These are phyloP conservation scores for Thryonomys swinderianus DNA, from an alignment of 2,113 vertebrate genomes.

Conservation along the genomic window DNA sequence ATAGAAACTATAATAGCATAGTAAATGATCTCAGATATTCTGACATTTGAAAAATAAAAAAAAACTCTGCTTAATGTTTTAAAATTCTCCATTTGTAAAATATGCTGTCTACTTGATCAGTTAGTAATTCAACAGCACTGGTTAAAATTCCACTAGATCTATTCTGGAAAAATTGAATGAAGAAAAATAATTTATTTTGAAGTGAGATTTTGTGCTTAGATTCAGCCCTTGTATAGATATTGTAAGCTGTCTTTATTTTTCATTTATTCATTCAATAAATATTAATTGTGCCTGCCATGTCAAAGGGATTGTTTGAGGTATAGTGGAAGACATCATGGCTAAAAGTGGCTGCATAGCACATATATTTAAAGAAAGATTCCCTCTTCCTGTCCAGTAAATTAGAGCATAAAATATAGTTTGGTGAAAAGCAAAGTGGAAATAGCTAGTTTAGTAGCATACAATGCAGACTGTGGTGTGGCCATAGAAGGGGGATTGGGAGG, in stretches of 20 bases:
- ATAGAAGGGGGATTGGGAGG: background rate
- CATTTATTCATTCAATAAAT: background rate
- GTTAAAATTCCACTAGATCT: background rate
- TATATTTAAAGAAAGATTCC: background rate
- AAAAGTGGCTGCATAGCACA: background rate
- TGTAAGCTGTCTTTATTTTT: background rate
- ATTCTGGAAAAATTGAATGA: background rate
- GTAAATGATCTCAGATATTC: background rate
- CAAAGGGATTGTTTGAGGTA: background rate
- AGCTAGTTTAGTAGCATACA: background rate
- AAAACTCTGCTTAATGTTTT: background rate
- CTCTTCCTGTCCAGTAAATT: background rate
- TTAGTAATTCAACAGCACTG: background rate
- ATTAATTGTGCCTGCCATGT: background rate
- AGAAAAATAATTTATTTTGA: slow-evolving; percentile 35
- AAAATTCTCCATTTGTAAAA: slow-evolving; percentile 2
- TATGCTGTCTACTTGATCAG: background rate
- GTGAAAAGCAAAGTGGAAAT: background rate
- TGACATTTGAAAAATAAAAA: background rate
- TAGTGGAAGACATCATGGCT: background rate
- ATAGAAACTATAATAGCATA: background rate
- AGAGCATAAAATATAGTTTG: background rate
- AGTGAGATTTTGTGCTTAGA: slow-evolving; percentile 2
- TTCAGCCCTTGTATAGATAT: background rate
- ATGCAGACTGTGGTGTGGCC: background rate